Base-by-base conservation (phyloP, 2,113 vertebrate genomes). In the Orientallactaga bullata region DNA sequence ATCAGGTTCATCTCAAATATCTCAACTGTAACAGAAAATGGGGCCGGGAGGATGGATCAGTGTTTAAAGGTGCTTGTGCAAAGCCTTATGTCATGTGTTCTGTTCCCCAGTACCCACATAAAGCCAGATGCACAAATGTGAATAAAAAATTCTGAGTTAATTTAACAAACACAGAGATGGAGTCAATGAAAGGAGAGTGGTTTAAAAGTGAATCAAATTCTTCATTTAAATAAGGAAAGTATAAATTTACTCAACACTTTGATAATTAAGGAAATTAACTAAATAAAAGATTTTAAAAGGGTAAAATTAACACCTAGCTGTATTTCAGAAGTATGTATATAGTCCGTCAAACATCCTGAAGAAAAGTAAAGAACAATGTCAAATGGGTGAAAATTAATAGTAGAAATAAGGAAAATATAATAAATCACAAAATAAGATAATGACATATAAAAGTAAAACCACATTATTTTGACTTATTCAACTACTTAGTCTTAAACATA, bases 11-110 rank as follows among this genome's bases (percentile, higher is more conserved):
- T 93, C 20, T 91, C 16, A 95, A 32, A 88, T 72, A 26, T 73
- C 47, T 88, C 58, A 66, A 24, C 23, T 88, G 58, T 84, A 93
- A 91, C 26, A 88, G 65, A 76, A 77, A 84, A 71, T 28, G 30
- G 42, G 42, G 42, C 42, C 8, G 8, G 42, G 42, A 47, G 42
- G 42, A 47, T 47, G 42, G 42, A 47, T 47, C 42, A 47, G 42
- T 47, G 5, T 5, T 47, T 47, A 47, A 47, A 47, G 8, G 42
- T 47, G 42, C 42, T 47, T 47, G 42, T 47, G 42, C 42, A 47
- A 47, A 47, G 42, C 42, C 8, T 47, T 47, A 8, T 47, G 42
- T 47, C 42, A 5, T 47, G 42, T 6, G 12, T 55, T 55, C 15
- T 8, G 2, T 55, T 55, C 55, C 15, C 55, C 55, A 55, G 55